A percentile compares a stretch with the other conserved stretches of the same genome.
Evolutionary conservation across 2,113 vertebrate species (phyloP).

Genomic region (Pomatostomus ruficeps): DNA sequence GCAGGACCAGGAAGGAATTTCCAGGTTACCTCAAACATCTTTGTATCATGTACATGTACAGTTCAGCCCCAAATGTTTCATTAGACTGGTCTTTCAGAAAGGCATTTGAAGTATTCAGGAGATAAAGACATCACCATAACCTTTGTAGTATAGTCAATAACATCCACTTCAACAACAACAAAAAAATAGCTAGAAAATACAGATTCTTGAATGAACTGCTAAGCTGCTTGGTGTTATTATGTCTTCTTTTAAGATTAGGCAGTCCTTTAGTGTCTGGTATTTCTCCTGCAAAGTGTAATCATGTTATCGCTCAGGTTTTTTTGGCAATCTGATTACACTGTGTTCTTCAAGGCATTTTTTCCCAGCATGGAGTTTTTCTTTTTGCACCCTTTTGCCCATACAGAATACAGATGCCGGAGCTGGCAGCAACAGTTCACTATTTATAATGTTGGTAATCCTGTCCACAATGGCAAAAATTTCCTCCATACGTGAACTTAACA

Average conservation of each 20-base stretch:
- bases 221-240: neutral
- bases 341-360: neutral
- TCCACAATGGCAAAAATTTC: neutral
- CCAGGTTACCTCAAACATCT: neutral
- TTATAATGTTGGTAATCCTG: neutral
- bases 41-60: neutral
- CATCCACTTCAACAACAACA: neutral
- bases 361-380: neutral
- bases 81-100: neutral
- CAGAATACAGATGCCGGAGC: neutral
- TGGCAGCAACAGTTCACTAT: neutral
- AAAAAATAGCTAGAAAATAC: neutral
- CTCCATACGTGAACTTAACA: neutral
- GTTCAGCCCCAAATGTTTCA: neutral
- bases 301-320: neutral
- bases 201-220: neutral
- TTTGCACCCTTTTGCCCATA: neutral
- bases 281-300: neutral
- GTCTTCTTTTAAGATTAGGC: neutral
- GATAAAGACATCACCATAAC: neutral
- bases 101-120: neutral
- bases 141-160: neutral
- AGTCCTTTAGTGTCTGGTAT: neutral
- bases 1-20: neutral
- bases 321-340: neutral